Evolutionary conservation across 1,140 invertebrate species (phyloP).

Genomic region (Cydia amplana): DNA sequence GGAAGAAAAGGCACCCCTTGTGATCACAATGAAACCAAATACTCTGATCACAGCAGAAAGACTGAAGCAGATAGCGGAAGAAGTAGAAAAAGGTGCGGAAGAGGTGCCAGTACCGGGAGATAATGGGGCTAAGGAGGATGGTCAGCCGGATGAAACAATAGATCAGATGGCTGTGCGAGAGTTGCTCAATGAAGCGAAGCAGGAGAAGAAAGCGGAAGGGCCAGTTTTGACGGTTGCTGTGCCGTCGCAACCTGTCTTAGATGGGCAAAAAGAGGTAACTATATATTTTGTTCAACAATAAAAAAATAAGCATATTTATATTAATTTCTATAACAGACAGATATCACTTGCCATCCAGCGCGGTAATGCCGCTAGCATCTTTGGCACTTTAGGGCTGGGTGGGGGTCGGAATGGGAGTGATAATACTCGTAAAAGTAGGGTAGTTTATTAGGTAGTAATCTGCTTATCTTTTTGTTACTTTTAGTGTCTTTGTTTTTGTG

Average conservation of each 20-base stretch:
- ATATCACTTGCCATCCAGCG: too few species aligned
- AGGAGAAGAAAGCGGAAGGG: constrained; percentile 58
- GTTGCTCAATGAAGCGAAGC: constrained; percentile 78
- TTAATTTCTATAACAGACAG: too few species aligned
- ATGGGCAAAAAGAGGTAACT: constrained; percentile 81
- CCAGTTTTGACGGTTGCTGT: constrained; percentile 78
- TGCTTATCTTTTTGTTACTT: too few species aligned
- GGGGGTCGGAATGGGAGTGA: too few species aligned
- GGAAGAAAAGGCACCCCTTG: constrained; percentile 77
- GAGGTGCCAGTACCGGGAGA: constrained; percentile 50
- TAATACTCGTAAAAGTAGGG: too few species aligned
- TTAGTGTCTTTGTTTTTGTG: too few species aligned
- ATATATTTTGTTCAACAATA: too few species aligned
- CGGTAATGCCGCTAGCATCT: too few species aligned
- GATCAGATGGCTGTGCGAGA: constrained; percentile 80
- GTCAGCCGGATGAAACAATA: constrained; percentile 63
- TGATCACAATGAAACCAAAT: constrained; percentile 83
- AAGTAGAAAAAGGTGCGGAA: constrained; percentile 66
- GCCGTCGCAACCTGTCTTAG: constrained; percentile 74
- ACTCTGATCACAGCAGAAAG: constrained; percentile 79
- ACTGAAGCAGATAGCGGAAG: constrained; percentile 71
- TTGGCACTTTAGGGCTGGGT: too few species aligned
- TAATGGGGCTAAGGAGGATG: constrained; percentile 27
- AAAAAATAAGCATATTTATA: too few species aligned
- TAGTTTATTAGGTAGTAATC: too few species aligned